Evolutionary conservation across 2,797 vertebrate species (phyloP), one percentile per base, ranked within the genome.

Genomic region (Pachyuromys duprasi): DNA sequence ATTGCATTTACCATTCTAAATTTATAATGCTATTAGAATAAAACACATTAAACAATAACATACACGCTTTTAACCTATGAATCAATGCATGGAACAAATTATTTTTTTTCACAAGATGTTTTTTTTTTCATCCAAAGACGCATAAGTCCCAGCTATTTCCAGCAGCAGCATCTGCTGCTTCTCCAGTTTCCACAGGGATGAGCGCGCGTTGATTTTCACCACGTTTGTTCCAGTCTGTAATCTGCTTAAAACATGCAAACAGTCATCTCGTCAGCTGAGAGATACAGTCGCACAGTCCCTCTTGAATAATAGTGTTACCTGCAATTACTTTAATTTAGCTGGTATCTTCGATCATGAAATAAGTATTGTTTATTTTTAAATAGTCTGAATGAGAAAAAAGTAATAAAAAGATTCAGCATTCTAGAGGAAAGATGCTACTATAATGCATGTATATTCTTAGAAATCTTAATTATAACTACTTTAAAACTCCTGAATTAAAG

Each of bases 181-280:
- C 93, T 63, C 95, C 96, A 97, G 95, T 98, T 97, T 97, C 97
- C 95, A 97, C 96, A 97, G 96, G 96, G 96, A 97, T 96, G 96
- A 96, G 90, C 86, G 89, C 5, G 1, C 98, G 96, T 96, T 97
- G 93, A 96, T 97, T 97, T 98, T 97, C 94, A 94, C 90, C 95
- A 88, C 95, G 92, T 96, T 97, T 98, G 95, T 97, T 97, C 95
- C 78, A 95, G 94, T 94, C 95, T 97, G 45, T 70, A 95, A 94
- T 96, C 92, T 96, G 89, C 81, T 95, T 95, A 97, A 96, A 97
- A 91, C 94, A 97, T 89, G 96, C 89, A 96, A 97, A 97, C 94
- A 93, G 91, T 84, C 60, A 3, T 89, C 90, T 62, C 79, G 57
- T 60, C 81, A 90, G 70, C 70, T 92, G 95, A 95, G 92, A 88